Percentiles rank a stretch among this genome's conserved stretches.
Evolutionary conservation across 2,888 invertebrate genomes (phyloP).

Genomic region (Drymonia ruficornis): DNA sequence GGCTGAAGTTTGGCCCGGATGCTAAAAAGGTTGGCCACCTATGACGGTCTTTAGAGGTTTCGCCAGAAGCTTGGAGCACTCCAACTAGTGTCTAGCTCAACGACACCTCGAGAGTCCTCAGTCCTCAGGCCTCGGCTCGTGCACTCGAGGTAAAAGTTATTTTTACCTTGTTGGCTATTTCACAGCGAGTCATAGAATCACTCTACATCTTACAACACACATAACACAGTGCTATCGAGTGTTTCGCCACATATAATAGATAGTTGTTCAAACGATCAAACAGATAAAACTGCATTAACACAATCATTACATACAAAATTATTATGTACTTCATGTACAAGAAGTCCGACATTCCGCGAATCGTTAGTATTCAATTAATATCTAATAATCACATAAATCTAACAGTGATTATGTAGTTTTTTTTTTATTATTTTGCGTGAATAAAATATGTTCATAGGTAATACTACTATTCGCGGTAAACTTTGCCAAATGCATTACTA

Average conservation of each 20-base stretch:
- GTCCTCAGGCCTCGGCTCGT: not conserved
- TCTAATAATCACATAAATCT: not conserved
- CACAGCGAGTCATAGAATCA: not conserved
- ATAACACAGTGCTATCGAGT: not conserved
- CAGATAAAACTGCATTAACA: slow-evolving; percentile 7
- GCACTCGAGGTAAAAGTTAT: not conserved
- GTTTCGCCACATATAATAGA: slow-evolving; percentile 6
- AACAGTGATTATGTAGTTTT: not conserved
- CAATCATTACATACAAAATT: slow-evolving; percentile 6
- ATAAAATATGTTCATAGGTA: no score
- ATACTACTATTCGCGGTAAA: no score
- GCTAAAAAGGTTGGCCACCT: no score
- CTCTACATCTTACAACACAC: slow-evolving; percentile 1
- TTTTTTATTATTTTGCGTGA: no score
- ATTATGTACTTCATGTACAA: slow-evolving; percentile 2
- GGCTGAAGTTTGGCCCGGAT: no score
- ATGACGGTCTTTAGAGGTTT: no score
- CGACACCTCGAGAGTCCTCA: not conserved
- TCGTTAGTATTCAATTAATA: not conserved
- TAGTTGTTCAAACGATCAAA: slow-evolving; percentile 9
- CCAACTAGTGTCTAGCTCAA: not conserved
- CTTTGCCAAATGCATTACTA: no score
- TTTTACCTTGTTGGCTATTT: slow-evolving; percentile 2
- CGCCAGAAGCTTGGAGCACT: no score
- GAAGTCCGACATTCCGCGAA: slow-evolving; percentile 1